These are phyloP conservation scores for Zosterops japonicus DNA, from an alignment of 2,113 vertebrate species.

Conservation along the genomic window DNA sequence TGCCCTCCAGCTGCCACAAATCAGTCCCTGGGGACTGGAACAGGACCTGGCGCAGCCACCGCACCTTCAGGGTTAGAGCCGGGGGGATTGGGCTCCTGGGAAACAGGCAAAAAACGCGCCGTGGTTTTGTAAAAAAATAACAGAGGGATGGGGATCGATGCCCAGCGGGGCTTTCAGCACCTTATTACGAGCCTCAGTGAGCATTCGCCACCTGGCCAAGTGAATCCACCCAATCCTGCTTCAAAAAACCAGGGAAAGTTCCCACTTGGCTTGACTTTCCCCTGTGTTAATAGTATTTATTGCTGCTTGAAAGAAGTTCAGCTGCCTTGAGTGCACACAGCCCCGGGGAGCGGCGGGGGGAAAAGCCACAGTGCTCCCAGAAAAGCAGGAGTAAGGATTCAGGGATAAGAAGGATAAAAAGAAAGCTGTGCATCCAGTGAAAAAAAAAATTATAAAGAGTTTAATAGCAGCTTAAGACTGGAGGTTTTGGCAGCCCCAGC, in stretches of 20 bases:
- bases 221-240: neutral
- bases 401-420: conserved; percentile 9
- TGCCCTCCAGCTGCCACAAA: neutral
- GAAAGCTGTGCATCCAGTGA: neutral
- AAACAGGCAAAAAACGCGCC: fast-evolving
- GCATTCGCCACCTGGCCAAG: neutral
- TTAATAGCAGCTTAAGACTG: conserved; percentile 11
- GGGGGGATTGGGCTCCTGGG: neutral
- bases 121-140: neutral
- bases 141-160: neutral
- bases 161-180: neutral
- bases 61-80: neutral
- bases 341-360: fast-evolving
- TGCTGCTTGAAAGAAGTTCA: neutral
- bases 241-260: neutral
- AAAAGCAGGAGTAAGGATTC: neutral
- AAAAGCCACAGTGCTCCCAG: neutral
- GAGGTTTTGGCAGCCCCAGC: conserved; percentile 3
- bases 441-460: neutral
- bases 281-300: neutral
- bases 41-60: neutral
- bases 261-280: neutral
- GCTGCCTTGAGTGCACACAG: neutral
- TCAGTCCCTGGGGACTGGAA: fast-evolving
- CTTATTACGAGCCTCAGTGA: neutral